Evolutionary conservation across 2,888 invertebrate genomes (phyloP).

Genomic region (Campoplex capitator): DNA sequence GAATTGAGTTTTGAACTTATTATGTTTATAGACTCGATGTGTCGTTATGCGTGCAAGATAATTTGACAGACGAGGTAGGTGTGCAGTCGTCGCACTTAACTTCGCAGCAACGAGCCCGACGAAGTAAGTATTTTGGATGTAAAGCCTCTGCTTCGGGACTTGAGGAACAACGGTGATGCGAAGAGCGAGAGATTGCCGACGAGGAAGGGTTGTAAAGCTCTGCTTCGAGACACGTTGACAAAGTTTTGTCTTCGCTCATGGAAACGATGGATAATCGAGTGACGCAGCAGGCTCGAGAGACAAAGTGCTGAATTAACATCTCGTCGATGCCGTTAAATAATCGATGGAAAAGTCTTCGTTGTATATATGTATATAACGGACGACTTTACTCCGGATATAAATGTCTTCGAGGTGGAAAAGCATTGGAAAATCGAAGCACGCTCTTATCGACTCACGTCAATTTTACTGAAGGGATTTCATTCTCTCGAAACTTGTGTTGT

Average conservation of each 20-base stretch:
- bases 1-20: neutral
- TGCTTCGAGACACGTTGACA: slow-evolving; percentile 12
- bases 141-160: slow-evolving; percentile 4
- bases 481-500: slow-evolving; percentile 20
- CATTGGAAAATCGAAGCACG: slow-evolving; percentile 51
- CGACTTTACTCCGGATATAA: neutral
- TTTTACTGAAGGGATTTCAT: slow-evolving; percentile 40
- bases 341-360: slow-evolving; percentile 22
- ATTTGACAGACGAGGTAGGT: neutral
- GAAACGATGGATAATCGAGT: slow-evolving; percentile 68
- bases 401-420: neutral
- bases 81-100: neutral
- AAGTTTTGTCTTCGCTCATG: slow-evolving; percentile 34
- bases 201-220: slow-evolving; percentile 29
- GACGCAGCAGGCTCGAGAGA: slow-evolving; percentile 53
- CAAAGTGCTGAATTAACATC: slow-evolving; percentile 71
- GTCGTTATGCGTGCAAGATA: neutral
- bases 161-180: neutral
- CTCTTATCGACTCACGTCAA: slow-evolving; percentile 36
- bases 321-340: slow-evolving; percentile 59
- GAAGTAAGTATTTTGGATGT: neutral
- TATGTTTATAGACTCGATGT: neutral
- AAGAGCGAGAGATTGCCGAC: neutral
- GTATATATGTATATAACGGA: neutral
- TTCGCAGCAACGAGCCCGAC: neutral